Conservation (phyloP, 2,113 vertebrate genomes). For the Nyctereutes procyonoides region DNA sequence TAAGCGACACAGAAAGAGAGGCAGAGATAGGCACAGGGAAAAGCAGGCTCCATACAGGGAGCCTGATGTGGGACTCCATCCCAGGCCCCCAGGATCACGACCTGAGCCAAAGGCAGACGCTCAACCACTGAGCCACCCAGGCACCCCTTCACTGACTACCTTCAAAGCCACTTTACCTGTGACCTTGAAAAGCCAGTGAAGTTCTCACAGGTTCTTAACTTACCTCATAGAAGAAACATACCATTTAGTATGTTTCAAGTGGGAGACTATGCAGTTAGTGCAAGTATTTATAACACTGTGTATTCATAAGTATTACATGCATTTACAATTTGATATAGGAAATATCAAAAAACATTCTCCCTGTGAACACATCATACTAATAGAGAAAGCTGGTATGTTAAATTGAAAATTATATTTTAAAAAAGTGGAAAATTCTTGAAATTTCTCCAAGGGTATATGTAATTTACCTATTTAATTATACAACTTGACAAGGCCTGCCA, state of each 20-base stretch:
- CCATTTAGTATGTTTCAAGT: background rate
- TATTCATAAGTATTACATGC: background rate
- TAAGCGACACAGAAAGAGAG: too few relatives aligned
- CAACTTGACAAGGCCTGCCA: background rate
- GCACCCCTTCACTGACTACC: background rate
- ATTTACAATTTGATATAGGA: background rate
- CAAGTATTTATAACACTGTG: background rate
- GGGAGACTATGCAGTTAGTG: background rate
- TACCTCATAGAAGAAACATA: background rate
- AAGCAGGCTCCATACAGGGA: too few relatives aligned
- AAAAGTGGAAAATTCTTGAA: background rate
- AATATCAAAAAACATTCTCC: background rate
- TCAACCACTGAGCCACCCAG: too few relatives aligned
- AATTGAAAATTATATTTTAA: background rate
- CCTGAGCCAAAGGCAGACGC: too few relatives aligned
- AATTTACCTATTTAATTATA: slow-evolving; percentile 28
- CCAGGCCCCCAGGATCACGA: too few relatives aligned
- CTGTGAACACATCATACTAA: background rate
- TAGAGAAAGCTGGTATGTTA: background rate
- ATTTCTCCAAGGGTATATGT: background rate
- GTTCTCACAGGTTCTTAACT: background rate
- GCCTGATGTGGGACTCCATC: too few relatives aligned
- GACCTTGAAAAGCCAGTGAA: background rate
- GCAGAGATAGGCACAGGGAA: too few relatives aligned
- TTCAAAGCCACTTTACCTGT: background rate